phyloP scores from a whole-genome alignment of 1,140 invertebrate species.

The Drosophila orena region DNA sequence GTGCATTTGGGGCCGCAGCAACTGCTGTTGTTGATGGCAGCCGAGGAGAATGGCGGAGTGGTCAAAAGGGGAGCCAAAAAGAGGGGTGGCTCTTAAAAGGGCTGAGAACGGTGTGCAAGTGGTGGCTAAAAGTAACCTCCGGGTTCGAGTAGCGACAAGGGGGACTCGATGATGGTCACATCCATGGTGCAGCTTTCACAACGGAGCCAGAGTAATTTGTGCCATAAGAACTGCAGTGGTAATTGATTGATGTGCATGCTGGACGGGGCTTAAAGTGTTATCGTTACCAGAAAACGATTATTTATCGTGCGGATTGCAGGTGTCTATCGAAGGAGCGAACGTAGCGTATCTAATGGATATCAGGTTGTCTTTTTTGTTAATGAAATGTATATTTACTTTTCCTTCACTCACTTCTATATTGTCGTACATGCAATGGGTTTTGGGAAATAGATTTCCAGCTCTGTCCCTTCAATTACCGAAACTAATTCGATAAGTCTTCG shows the following conservation, averaged over 20 bases:
- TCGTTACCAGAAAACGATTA: constrained; percentile 26
- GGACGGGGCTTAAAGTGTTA: constrained; percentile 11
- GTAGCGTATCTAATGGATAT: not conserved
- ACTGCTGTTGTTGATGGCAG: constrained; percentile 40
- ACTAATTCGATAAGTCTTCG: constrained; percentile 44
- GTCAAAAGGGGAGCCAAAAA: not conserved
- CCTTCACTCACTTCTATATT: too few relatives aligned
- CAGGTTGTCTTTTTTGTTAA: too few relatives aligned
- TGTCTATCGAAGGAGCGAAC: not conserved
- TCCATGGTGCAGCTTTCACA: constrained; percentile 27
- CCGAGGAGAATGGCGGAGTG: constrained; percentile 7
- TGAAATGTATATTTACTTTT: too few relatives aligned
- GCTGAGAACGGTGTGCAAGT: constrained; percentile 13
- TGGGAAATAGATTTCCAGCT: constrained; percentile 22
- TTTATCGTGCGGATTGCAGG: constrained; percentile 20
- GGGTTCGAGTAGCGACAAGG: not conserved
- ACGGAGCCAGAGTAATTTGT: constrained; percentile 25
- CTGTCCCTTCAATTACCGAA: constrained; percentile 23
- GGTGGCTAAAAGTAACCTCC: constrained; percentile 9
- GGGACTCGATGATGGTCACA: constrained; percentile 14
- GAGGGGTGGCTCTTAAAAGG: constrained; percentile 6
- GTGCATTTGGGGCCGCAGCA: constrained; percentile 39
- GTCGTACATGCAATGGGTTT: not conserved
- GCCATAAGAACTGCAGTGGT: constrained; percentile 25
- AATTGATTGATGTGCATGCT: constrained; percentile 28